Percentiles rank a stretch among this genome's conserved stretches.
phyloP scores from a whole-genome alignment of 2,797 vertebrate species.

The Hozukius guyotensis region DNA sequence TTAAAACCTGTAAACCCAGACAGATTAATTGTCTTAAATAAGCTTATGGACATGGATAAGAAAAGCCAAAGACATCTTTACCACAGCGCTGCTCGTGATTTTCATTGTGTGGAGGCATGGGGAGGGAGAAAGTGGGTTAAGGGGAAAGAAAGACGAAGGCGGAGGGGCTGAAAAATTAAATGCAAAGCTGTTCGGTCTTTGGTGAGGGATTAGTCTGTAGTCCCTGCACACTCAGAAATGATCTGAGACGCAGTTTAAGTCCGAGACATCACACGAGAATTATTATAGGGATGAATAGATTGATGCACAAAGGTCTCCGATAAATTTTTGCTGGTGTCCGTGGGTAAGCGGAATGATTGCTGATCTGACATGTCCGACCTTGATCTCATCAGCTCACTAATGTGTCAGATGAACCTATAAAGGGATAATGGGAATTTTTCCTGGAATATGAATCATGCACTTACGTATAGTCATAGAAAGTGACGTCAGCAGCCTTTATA shows the following conservation, averaged over 20 bases:
- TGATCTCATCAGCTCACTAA: slow-evolving; percentile 3
- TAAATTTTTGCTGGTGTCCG: not conserved
- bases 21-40: slow-evolving; percentile 68
- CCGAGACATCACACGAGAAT: slow-evolving; percentile 24
- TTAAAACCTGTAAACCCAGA: slow-evolving; percentile 51
- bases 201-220: slow-evolving; percentile 61
- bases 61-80: slow-evolving; percentile 43
- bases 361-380: slow-evolving; percentile 5
- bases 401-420: not conserved
- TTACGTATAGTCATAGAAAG: not conserved
- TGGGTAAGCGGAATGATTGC: not conserved
- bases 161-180: slow-evolving; percentile 64
- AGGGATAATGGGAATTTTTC: not conserved
- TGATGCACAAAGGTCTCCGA: not conserved
- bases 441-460: not conserved
- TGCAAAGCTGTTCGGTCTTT: slow-evolving; percentile 70
- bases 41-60: slow-evolving; percentile 54
- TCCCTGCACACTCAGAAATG: slow-evolving; percentile 38
- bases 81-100: slow-evolving; percentile 3
- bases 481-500: not conserved
- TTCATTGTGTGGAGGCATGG: slow-evolving; percentile 48
- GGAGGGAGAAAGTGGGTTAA: slow-evolving; percentile 46
- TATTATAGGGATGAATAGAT: slow-evolving; percentile 32
- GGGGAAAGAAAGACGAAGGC: slow-evolving; percentile 37
- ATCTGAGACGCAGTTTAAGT: slow-evolving; percentile 37